These are phyloP conservation scores for Parascotia fuliginaria DNA, from an alignment of 2,888 invertebrate genomes.

Conservation along the genomic window DNA sequence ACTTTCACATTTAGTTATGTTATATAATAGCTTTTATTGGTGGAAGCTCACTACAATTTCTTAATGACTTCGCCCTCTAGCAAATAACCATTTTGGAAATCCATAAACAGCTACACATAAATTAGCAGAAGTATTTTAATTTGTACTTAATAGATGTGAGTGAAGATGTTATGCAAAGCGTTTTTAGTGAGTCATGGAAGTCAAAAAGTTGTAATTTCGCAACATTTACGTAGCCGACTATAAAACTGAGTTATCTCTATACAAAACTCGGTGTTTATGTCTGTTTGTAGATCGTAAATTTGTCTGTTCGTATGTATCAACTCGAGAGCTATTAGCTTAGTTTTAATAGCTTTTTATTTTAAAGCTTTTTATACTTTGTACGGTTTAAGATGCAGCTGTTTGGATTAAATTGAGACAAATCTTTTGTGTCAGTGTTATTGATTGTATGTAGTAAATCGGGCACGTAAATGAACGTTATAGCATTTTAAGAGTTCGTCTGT, in stretches of 20 bases:
- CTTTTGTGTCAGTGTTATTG: slow-evolving; percentile 1
- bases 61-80: no score
- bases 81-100: no score
- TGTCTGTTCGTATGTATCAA: slow-evolving; percentile 41
- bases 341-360: slow-evolving; percentile 44
- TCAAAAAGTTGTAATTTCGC: slow-evolving; percentile 26
- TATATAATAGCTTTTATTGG: no score
- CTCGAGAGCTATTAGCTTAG: slow-evolving; percentile 40
- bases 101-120: no score
- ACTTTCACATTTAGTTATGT: no score
- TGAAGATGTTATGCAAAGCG: slow-evolving; percentile 7
- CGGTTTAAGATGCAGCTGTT: slow-evolving; percentile 19
- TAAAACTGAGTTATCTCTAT: slow-evolving; percentile 44
- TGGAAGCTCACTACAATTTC: no score
- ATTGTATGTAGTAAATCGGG: background rate
- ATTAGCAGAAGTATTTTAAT: no score
- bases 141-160: background rate
- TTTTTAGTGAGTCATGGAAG: slow-evolving; percentile 23
- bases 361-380: slow-evolving; percentile 35
- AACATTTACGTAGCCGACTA: slow-evolving; percentile 28
- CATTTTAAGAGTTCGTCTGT: background rate
- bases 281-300: slow-evolving; percentile 46
- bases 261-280: slow-evolving; percentile 44
- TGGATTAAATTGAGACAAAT: slow-evolving; percentile 8
- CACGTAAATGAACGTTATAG: background rate